Conservation (phyloP, 1,140 invertebrate species). For the Meteorus sp. region DNA sequence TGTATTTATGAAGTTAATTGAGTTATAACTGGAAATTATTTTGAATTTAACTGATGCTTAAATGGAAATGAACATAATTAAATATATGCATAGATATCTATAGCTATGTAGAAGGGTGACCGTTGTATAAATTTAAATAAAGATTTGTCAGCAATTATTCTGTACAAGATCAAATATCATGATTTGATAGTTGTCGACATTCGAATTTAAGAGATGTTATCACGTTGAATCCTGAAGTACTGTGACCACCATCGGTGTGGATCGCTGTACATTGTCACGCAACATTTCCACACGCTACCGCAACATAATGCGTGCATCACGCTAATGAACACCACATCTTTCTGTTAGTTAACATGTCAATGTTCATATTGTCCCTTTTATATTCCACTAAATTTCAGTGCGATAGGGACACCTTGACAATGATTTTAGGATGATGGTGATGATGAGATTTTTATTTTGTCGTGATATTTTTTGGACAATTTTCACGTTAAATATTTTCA, state of each 20-base stretch:
- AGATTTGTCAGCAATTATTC: slow-evolving; percentile 27
- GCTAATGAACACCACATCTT: slow-evolving; percentile 21
- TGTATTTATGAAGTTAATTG: no score
- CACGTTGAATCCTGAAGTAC: slow-evolving; percentile 20
- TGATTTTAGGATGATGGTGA: no score
- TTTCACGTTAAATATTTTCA: neutral
- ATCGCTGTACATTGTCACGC: slow-evolving; percentile 23
- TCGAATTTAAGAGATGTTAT: slow-evolving; percentile 22
- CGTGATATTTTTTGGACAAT: neutral
- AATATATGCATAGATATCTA: neutral
- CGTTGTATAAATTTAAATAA: slow-evolving; percentile 24
- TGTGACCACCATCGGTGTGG: slow-evolving; percentile 12
- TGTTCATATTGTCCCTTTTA: neutral
- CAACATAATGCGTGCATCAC: slow-evolving; percentile 13
- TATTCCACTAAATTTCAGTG: no score
- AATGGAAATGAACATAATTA: neutral
- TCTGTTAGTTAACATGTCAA: neutral
- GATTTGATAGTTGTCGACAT: slow-evolving; percentile 20
- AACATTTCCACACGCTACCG: slow-evolving; percentile 13
- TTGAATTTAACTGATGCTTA: neutral
- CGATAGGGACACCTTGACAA: no score
- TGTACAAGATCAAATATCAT: slow-evolving; percentile 21
- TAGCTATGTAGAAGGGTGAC: neutral
- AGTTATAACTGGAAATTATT: no score
- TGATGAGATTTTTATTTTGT: no score